Conservation (phyloP, 2,888 invertebrate genomes). For the Priocnemis perturbator region DNA sequence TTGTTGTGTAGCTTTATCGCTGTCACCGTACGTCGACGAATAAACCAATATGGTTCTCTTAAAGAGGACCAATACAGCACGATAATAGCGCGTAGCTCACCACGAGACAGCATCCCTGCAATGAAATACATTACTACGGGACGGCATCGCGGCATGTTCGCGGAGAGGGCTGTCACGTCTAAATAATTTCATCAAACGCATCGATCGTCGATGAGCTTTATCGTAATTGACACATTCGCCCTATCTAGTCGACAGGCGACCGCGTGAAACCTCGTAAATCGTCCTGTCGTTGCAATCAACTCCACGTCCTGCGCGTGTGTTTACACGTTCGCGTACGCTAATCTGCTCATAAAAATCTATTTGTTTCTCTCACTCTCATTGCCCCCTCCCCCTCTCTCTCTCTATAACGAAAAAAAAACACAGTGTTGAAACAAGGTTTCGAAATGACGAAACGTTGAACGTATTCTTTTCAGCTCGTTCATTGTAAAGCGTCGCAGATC, state of each 20-base stretch:
- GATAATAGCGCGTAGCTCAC: too few species aligned
- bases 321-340: slow-evolving; percentile 40
- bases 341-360: slow-evolving; percentile 44
- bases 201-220: slow-evolving; percentile 57
- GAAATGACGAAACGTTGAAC: too few species aligned
- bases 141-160: background rate
- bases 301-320: slow-evolving; percentile 40
- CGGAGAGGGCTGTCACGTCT: slow-evolving; percentile 33
- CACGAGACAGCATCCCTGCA: too few species aligned
- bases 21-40: too few species aligned
- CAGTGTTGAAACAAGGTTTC: background rate
- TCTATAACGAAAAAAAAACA: background rate
- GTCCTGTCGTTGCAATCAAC: slow-evolving; percentile 55
- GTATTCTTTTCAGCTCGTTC: too few species aligned
- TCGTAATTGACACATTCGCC: slow-evolving; percentile 59
- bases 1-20: too few species aligned
- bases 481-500: slow-evolving; percentile 13
- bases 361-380: slow-evolving; percentile 15
- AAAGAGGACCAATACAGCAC: too few species aligned
- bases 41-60: too few species aligned
- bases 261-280: slow-evolving; percentile 58
- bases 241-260: slow-evolving; percentile 50
- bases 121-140: background rate
- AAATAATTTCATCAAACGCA: slow-evolving; percentile 59
- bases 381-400: slow-evolving; percentile 15